Base-by-base conservation (phyloP, 2,797 vertebrate species). In the Prionace glauca region DNA sequence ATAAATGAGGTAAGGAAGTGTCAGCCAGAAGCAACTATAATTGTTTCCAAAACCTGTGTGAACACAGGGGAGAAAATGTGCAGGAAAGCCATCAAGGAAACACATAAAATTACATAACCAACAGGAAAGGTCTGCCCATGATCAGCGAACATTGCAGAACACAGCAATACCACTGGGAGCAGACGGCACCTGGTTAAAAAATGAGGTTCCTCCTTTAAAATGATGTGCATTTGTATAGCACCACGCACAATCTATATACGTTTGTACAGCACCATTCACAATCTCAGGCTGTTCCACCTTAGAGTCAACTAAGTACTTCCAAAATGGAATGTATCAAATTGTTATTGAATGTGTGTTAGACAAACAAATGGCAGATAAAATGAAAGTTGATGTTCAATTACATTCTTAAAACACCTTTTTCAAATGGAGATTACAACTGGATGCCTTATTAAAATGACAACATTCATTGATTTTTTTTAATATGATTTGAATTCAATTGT, bases 71-170 rank as follows among this genome's bases (percentile, higher is more conserved):
- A 95, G 93, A 74, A 60, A 74, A 95, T 56, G 74, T 95, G 50
- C 93, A 67, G 91, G 91, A 93, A 69, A 36, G 50, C 32, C 67
- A 74, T 95, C 72, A 77, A 95, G 69, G 71, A 74, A 95, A 24
- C 29, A 77, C 45, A 56, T 74, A n/a, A 92, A 67, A 67, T 67
- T 67, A n/a, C 24, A 32, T 32, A 50, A 69, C 92, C 93, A 22
- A 74, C 36, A 29, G 93, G 26, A 94, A 77, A 95, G 0, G 45
- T 60, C 71, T 77, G 72, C 26, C 45, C 18, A 74, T 60, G 72
- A 77, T 95, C 45, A 95, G 71, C 10, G 45, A 77, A 69, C 65
- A 92, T 69, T 92, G 62, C 90, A 65, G 62, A 69, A 41, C 20
- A 24, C 8, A 41, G 50, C 24, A 32, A 26, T 16, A 60, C 10